phyloP scores from a whole-genome alignment of 1,140 invertebrate genomes.

The Euglossa dilemma region DNA sequence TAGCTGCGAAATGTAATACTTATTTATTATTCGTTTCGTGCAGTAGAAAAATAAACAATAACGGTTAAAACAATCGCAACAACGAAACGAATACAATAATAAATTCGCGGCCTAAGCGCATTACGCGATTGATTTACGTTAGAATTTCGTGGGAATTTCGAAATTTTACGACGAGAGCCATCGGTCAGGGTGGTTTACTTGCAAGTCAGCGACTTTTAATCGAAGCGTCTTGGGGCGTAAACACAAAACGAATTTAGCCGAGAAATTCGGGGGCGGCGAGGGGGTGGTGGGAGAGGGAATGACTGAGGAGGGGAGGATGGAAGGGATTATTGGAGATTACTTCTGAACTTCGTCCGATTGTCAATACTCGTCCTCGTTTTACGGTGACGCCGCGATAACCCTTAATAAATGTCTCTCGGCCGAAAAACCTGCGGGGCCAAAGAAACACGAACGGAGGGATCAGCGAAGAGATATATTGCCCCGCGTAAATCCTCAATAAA shows the following conservation, averaged over 20 bases:
- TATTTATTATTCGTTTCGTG: too few species aligned
- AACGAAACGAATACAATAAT: too few species aligned
- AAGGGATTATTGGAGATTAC: conserved; percentile 72
- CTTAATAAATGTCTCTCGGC: conserved; percentile 70
- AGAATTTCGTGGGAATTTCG: too few species aligned
- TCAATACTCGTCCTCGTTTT: conserved; percentile 70
- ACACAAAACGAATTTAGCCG: conserved; percentile 51
- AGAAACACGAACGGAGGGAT: conserved; percentile 69
- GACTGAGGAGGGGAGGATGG: conserved; percentile 32
- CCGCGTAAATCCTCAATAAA: conserved; percentile 71
- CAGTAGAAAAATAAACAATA: too few species aligned
- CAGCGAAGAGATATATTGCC: conserved; percentile 68
- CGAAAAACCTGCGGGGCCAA: conserved; percentile 69
- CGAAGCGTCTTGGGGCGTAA: conserved; percentile 45
- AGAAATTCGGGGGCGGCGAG: not conserved
- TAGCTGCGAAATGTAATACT: too few species aligned
- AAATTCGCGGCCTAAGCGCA: too few species aligned
- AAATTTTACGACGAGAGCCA: too few species aligned
- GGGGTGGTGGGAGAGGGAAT: not conserved
- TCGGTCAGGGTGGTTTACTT: too few species aligned
- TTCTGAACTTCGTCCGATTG: conserved; percentile 69
- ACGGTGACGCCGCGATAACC: conserved; percentile 70
- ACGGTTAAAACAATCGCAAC: too few species aligned
- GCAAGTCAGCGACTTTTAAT: not conserved
- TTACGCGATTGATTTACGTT: too few species aligned